These are phyloP conservation scores for Keiferia lycopersicella DNA, from an alignment of 2,888 invertebrate genomes.

Conservation along the genomic window DNA sequence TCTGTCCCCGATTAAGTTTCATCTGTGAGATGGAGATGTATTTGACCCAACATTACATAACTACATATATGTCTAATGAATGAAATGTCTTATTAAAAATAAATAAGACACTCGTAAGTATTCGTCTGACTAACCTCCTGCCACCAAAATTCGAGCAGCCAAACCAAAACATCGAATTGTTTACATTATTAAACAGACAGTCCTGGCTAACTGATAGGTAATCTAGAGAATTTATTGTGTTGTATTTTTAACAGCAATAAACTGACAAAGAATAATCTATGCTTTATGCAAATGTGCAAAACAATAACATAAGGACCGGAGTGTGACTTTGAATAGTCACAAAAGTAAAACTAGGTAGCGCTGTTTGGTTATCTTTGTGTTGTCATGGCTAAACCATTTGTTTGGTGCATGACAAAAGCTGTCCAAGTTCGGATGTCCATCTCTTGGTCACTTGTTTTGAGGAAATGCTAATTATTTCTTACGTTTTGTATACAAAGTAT, in stretches of 20 bases:
- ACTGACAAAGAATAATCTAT: background rate
- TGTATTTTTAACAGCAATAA: background rate
- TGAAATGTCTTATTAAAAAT: too few relatives aligned
- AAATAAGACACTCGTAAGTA: too few relatives aligned
- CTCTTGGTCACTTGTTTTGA: constrained; percentile 21
- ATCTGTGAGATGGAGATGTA: too few relatives aligned
- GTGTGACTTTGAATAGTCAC: background rate
- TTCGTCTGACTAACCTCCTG: too few relatives aligned
- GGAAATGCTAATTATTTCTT: background rate
- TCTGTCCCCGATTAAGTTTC: background rate
- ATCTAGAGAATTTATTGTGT: too few relatives aligned
- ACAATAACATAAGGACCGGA: background rate
- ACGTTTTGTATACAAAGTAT: background rate
- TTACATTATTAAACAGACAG: too few relatives aligned
- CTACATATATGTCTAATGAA: too few relatives aligned
- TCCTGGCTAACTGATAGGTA: too few relatives aligned
- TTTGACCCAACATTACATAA: too few relatives aligned
- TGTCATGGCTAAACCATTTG: constrained; percentile 6
- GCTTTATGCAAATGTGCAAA: background rate
- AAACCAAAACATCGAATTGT: too few relatives aligned
- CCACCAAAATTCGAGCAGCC: too few relatives aligned
- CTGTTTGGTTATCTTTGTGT: constrained; percentile 7
- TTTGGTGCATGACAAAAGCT: constrained; percentile 17
- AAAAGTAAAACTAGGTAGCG: constrained; percentile 10
- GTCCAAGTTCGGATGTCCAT: constrained; percentile 26